A percentile compares a stretch with the other conserved stretches of the same genome.
Conservation (phyloP, 2,888 invertebrate genomes). For the Odontothrips loti region DNA sequence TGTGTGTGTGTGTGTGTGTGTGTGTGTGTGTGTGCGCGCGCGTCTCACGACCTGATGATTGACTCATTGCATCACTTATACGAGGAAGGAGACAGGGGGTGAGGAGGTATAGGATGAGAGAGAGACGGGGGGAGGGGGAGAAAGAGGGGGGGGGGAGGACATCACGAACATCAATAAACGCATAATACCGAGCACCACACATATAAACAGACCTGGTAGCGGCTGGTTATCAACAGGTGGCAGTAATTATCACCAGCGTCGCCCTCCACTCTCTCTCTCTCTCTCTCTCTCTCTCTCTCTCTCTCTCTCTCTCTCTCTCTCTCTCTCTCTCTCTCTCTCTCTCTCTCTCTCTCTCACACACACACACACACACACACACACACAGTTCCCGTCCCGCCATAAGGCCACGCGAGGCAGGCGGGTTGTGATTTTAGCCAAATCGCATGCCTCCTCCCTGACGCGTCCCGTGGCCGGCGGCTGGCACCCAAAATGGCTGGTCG, state of each 20-base stretch:
- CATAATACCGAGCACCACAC: neutral
- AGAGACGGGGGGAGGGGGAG: neutral
- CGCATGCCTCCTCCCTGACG: too few species aligned
- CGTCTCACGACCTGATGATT: too few species aligned
- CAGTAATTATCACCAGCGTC: neutral
- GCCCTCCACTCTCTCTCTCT: neutral
- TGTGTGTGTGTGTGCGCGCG: neutral
- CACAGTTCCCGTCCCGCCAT: too few species aligned
- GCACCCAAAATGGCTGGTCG: too few species aligned
- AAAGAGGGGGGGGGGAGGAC: neutral
- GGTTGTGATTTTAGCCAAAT: too few species aligned
- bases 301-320: too few species aligned
- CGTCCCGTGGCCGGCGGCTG: too few species aligned
- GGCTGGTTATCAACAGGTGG: neutral
- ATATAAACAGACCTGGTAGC: neutral
- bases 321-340: too few species aligned
- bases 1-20: neutral
- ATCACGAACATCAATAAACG: neutral
- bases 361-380: too few species aligned
- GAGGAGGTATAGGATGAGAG: neutral
- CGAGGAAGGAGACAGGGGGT: neutral
- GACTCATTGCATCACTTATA: too few species aligned
- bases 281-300: neutral
- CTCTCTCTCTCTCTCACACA: too few species aligned
- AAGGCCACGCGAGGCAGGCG: too few species aligned